These are phyloP conservation scores for Xerus inauris DNA, from an alignment of 2,113 vertebrate genomes.

Conservation along the genomic window DNA sequence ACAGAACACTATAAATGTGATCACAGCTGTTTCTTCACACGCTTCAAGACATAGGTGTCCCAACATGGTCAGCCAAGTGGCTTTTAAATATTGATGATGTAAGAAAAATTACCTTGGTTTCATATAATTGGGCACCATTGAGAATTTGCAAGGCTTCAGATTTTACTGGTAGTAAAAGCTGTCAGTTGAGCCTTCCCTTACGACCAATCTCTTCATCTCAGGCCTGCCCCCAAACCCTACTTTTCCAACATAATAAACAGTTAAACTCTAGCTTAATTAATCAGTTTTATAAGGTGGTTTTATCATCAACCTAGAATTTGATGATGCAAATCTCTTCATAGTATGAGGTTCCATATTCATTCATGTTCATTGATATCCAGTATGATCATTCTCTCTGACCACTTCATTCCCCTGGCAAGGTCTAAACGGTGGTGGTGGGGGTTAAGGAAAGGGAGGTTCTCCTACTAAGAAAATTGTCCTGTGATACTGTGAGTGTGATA, in stretches of 20 bases:
- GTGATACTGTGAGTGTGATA: neutral
- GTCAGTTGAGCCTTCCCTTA: neutral
- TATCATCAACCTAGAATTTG: neutral
- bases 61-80: neutral
- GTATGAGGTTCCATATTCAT: neutral
- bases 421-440: fast-evolving
- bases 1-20: slow-evolving; percentile 13
- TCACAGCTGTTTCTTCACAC: slow-evolving; percentile 1
- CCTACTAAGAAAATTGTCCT: neutral
- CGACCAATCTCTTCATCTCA: neutral
- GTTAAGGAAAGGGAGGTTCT: neutral
- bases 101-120: slow-evolving; percentile 46
- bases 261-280: slow-evolving; percentile 11
- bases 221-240: neutral
- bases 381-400: neutral
- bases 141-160: slow-evolving; percentile 46
- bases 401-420: neutral
- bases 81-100: slow-evolving; percentile 57
- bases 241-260: slow-evolving; percentile 5
- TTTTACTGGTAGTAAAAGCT: slow-evolving; percentile 36
- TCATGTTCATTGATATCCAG: neutral
- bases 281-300: neutral
- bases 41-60: slow-evolving; percentile 36
- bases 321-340: neutral
- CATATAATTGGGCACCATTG: neutral